These are phyloP conservation scores for Bombus terrestris DNA, from an alignment of 1,140 invertebrate species.

Conservation along the genomic window DNA sequence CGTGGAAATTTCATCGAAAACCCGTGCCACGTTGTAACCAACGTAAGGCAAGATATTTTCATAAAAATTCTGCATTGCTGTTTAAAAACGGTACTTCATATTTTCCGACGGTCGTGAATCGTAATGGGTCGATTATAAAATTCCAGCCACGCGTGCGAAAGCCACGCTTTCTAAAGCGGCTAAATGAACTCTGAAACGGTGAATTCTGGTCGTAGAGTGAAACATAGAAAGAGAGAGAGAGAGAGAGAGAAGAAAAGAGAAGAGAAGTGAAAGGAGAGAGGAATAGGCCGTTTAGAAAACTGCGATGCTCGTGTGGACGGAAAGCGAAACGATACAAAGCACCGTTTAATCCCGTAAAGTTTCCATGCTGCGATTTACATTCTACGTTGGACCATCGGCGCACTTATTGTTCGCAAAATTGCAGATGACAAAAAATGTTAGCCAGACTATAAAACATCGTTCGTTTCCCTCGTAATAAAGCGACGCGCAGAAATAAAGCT, in stretches of 20 bases:
- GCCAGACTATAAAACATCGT: background rate
- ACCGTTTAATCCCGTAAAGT: constrained; percentile 32
- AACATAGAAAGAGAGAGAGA: background rate
- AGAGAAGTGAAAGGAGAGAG: too few relatives aligned
- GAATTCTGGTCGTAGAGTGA: background rate
- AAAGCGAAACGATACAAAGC: constrained; percentile 43
- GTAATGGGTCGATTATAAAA: constrained; percentile 46
- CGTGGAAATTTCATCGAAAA: background rate
- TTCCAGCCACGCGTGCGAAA: constrained; percentile 17
- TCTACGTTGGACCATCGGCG: constrained; percentile 12
- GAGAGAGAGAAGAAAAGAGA: background rate
- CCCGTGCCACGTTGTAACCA: background rate
- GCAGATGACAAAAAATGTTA: background rate
- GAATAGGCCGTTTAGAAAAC: constrained; percentile 29
- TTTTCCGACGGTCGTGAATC: background rate
- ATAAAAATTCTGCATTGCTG: background rate
- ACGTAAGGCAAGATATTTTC: background rate
- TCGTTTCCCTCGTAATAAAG: background rate
- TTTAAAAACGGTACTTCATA: background rate
- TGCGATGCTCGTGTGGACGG: constrained; percentile 12
- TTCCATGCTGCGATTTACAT: constrained; percentile 39
- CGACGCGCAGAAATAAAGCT: background rate
- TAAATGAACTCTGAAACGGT: constrained; percentile 47
- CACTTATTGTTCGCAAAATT: constrained; percentile 22
- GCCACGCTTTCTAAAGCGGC: constrained; percentile 28